Percentiles rank a stretch among this genome's conserved stretches.
Conservation (phyloP, 1,140 invertebrate genomes). For the Brachionus calyciflorus region DNA sequence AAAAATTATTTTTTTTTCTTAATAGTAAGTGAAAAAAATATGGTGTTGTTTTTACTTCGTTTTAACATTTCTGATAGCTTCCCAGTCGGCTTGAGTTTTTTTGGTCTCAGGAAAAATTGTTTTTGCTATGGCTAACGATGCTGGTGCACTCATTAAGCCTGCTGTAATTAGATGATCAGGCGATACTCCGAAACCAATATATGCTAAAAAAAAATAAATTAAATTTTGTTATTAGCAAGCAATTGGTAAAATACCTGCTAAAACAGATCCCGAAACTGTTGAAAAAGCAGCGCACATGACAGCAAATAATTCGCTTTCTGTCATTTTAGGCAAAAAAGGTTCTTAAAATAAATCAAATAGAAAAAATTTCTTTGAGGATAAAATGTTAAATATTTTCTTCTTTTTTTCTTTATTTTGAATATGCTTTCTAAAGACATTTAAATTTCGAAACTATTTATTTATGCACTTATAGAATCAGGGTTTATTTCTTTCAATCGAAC, state of each 20-base stretch:
- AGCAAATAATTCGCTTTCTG: slow-evolving; percentile 75
- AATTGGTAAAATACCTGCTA: background rate
- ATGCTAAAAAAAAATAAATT: background rate
- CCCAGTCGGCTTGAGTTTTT: slow-evolving; percentile 27
- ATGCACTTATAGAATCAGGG: too few species aligned
- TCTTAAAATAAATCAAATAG: too few species aligned
- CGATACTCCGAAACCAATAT: slow-evolving; percentile 45
- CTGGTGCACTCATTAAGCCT: slow-evolving; percentile 49
- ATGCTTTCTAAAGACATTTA: too few species aligned
- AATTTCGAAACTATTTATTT: too few species aligned
- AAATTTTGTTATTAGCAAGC: background rate
- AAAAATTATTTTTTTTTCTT: background rate
- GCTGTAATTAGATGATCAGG: slow-evolving; percentile 49
- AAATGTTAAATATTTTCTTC: too few species aligned
- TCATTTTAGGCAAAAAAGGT: slow-evolving; percentile 46
- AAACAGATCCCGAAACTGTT: slow-evolving; percentile 63
- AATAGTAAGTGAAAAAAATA: background rate
- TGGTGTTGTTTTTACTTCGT: background rate
- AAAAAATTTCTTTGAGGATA: too few species aligned
- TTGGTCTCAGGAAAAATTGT: slow-evolving; percentile 48
- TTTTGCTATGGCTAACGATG: slow-evolving; percentile 48
- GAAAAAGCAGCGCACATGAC: slow-evolving; percentile 90
- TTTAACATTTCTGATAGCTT: slow-evolving; percentile 19
- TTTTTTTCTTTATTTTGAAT: too few species aligned
- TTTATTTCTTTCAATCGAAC: too few species aligned